phyloP scores from a whole-genome alignment of 2,888 invertebrate genomes.

The Cheilosia vulpina region DNA sequence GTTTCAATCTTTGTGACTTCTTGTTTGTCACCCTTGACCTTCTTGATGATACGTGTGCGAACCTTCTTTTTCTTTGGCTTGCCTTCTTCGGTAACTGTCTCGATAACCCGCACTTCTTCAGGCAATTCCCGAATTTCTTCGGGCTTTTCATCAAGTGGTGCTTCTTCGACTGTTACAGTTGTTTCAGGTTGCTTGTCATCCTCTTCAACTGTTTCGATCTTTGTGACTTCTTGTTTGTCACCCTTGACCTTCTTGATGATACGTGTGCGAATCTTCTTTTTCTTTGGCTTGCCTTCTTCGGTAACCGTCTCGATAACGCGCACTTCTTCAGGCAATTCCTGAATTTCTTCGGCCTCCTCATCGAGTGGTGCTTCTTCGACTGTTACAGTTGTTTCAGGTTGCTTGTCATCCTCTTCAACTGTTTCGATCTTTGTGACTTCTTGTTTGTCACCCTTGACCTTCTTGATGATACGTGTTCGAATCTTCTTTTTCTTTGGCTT shows the following conservation, averaged over 20 bases:
- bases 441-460: conserved; percentile 22
- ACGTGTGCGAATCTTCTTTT: conserved; percentile 36
- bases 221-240: conserved; percentile 40
- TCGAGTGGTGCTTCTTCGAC: conserved; percentile 17
- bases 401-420: conserved; percentile 35
- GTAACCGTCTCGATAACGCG: conserved; percentile 10
- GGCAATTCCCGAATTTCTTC: conserved; percentile 20
- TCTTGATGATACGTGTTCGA: conserved; percentile 17
- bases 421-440: conserved; percentile 32
- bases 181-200: conserved; percentile 27
- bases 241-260: conserved; percentile 32
- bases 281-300: conserved; percentile 33
- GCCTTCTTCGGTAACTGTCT: conserved; percentile 12
- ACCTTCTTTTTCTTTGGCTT: conserved; percentile 37
- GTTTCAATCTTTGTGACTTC: conserved; percentile 44
- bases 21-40: conserved; percentile 38
- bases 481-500: conserved; percentile 30
- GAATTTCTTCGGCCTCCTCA: conserved; percentile 18
- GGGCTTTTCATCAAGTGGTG: conserved; percentile 7
- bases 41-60: conserved; percentile 33
- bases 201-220: conserved; percentile 37
- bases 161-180: conserved; percentile 13
- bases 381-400: conserved; percentile 28
- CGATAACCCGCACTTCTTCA: conserved; percentile 6
- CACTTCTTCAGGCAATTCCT: conserved; percentile 29